These are phyloP conservation scores for Drosophila mimetica DNA, from an alignment of 2,888 invertebrate genomes.

Conservation along the genomic window DNA sequence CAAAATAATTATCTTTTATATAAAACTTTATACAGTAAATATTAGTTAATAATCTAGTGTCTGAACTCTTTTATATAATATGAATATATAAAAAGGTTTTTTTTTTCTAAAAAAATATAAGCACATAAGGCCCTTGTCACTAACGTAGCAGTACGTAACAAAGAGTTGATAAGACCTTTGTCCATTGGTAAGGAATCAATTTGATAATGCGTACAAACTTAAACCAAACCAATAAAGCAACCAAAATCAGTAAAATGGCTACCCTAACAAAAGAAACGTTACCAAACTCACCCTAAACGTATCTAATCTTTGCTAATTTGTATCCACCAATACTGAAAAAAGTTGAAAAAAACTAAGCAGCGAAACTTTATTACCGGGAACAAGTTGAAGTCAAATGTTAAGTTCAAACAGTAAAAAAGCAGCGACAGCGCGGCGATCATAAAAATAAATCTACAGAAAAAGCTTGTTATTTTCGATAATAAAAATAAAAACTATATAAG, in stretches of 20 bases:
- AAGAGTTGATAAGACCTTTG: conserved; percentile 49
- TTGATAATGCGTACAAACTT: not conserved
- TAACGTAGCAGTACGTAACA: conserved; percentile 12
- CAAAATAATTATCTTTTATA: too few species aligned
- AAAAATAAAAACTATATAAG: conserved; percentile 64
- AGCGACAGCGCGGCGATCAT: conserved; percentile 41
- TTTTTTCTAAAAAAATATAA: too few species aligned
- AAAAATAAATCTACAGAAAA: conserved; percentile 69
- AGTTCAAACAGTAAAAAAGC: conserved; percentile 45
- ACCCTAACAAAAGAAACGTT: conserved; percentile 49
- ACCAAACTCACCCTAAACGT: conserved; percentile 32
- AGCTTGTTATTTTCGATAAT: conserved; percentile 69
- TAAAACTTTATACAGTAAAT: too few species aligned
- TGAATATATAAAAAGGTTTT: not conserved
- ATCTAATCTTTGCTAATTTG: conserved; percentile 53
- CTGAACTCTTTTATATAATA: not conserved
- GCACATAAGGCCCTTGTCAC: not conserved
- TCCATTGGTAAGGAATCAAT: not conserved
- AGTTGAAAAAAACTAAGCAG: conserved; percentile 16
- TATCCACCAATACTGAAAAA: conserved; percentile 28
- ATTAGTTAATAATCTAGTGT: too few species aligned
- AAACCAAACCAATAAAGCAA: not conserved
- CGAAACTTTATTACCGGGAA: conserved; percentile 38
- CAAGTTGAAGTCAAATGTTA: conserved; percentile 49
- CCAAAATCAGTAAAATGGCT: conserved; percentile 19